Evolutionary conservation across 2,797 vertebrate species (phyloP).

Genomic region (Coendou prehensilis): DNA sequence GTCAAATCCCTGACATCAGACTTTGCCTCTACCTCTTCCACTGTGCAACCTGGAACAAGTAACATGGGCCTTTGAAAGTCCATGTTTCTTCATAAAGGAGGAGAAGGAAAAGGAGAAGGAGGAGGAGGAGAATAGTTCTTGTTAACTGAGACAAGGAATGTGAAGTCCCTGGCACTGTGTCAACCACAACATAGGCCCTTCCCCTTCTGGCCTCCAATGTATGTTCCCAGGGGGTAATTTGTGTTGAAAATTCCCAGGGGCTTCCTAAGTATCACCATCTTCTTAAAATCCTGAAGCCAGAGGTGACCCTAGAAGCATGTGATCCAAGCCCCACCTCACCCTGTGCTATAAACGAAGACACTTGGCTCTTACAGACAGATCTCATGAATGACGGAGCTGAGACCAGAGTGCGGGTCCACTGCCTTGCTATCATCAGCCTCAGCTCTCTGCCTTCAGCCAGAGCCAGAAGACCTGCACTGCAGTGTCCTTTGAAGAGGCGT

Average conservation of each 20-base stretch:
- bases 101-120: not conserved
- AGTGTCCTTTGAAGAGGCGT: not conserved
- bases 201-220: not conserved
- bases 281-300: conserved; percentile 15
- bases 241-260: conserved; percentile 19
- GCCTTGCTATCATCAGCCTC: not conserved
- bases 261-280: conserved; percentile 6
- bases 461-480: not conserved
- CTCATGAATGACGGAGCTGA: not conserved
- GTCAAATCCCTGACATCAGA: not conserved
- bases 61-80: not conserved
- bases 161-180: conserved; percentile 21
- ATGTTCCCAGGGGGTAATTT: not conserved
- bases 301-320: not conserved
- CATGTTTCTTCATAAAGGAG: not conserved
- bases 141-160: not conserved
- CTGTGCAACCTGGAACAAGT: not conserved
- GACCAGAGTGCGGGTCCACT: not conserved
- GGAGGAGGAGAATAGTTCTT: not conserved
- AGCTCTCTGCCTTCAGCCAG: not conserved
- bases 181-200: conserved; percentile 4
- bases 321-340: not conserved
- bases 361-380: not conserved
- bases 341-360: not conserved
- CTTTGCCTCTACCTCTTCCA: not conserved